Evolutionary conservation across 1,140 invertebrate genomes (phyloP).

Genomic region (Cecropterus lyciades): DNA sequence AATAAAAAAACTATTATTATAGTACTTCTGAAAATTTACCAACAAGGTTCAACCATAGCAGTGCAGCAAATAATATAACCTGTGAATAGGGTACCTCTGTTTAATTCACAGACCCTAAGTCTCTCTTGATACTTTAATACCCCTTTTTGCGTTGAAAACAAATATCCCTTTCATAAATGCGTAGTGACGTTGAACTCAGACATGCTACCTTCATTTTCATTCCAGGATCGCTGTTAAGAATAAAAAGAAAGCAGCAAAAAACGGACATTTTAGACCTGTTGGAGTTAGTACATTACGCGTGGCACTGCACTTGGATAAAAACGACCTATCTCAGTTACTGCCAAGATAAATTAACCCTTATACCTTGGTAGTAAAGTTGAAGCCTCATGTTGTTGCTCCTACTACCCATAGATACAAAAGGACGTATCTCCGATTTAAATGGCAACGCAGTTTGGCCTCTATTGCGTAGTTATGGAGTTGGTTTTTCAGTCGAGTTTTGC

Average conservation of each 20-base stretch:
- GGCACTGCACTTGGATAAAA: constrained; percentile 14
- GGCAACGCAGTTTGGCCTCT: neutral
- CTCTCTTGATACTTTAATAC: too few species aligned
- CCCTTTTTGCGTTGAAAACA: too few species aligned
- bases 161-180: too few species aligned
- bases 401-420: neutral
- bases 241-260: constrained; percentile 49
- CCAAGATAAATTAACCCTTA: constrained; percentile 32
- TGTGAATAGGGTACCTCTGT: too few species aligned
- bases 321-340: neutral
- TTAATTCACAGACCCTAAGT: too few species aligned
- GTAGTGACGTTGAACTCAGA: too few species aligned
- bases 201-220: constrained; percentile 28
- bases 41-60: too few species aligned
- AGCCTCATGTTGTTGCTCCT: constrained; percentile 28
- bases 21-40: too few species aligned
- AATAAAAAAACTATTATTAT: too few species aligned
- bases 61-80: too few species aligned
- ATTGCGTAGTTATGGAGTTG: neutral
- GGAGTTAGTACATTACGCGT: constrained; percentile 39
- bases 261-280: constrained; percentile 45
- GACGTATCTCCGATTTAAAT: neutral
- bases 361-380: constrained; percentile 13
- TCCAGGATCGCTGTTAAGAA: constrained; percentile 31
- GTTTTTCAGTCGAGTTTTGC: constrained; percentile 18